A percentile compares a stretch with the other conserved stretches of the same genome.
phyloP scores from a whole-genome alignment of 2,797 vertebrate genomes.

The Oryzias sinensis region DNA sequence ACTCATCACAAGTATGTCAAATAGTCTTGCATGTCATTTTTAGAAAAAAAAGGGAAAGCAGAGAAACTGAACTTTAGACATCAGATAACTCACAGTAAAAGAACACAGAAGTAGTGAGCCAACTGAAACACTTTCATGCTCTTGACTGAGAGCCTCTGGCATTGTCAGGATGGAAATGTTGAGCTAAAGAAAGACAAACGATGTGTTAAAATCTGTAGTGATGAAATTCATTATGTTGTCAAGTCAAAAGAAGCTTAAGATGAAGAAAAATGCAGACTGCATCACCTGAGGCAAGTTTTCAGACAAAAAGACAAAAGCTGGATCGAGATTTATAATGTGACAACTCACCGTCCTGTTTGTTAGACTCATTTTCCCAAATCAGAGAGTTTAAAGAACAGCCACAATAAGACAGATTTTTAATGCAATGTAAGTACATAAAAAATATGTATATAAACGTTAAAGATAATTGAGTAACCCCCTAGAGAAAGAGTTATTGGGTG shows the following conservation, averaged over 20 bases:
- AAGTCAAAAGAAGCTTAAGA: constrained; percentile 16
- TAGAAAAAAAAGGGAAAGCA: constrained; percentile 19
- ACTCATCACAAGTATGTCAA: constrained; percentile 24
- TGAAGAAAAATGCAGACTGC: constrained; percentile 33
- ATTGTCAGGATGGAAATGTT: constrained; percentile 11
- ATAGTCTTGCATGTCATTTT: constrained; percentile 36
- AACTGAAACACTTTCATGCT: constrained; percentile 30
- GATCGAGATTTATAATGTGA: constrained; percentile 64
- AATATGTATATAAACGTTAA: constrained; percentile 1
- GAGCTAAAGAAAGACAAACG: constrained; percentile 46
- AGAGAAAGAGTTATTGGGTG: not conserved
- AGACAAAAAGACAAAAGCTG: constrained; percentile 41
- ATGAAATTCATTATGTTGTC: constrained; percentile 43
- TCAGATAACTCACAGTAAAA: constrained; percentile 40
- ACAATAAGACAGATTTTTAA: not conserved
- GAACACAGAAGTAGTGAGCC: constrained; percentile 38
- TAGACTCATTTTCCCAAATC: constrained; percentile 32
- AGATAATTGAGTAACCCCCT: constrained; percentile 3
- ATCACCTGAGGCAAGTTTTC: constrained; percentile 49
- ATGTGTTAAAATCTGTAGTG: constrained; percentile 39
- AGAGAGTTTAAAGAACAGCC: constrained; percentile 24
- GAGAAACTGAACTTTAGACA: constrained; percentile 39
- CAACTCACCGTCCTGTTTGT: constrained; percentile 32
- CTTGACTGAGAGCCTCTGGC: constrained; percentile 28
- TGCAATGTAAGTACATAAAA: constrained; percentile 1